A percentile compares a stretch with the other conserved stretches of the same genome.
Evolutionary conservation across 1,140 invertebrate species (phyloP).

Genomic region (Papilio helenus): DNA sequence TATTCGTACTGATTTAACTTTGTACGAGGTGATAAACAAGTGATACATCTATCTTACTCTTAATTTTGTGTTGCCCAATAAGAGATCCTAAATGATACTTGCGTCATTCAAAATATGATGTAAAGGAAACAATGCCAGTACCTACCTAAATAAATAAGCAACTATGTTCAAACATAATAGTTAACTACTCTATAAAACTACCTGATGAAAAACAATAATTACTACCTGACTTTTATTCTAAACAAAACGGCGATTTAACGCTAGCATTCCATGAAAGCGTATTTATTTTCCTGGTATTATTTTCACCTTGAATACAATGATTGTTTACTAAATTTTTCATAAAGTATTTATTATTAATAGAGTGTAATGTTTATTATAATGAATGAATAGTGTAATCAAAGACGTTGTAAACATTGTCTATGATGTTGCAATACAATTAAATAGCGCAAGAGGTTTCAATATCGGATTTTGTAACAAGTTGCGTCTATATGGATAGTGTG

Average conservation of each 20-base stretch:
- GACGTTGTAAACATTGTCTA: neutral
- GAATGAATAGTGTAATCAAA: neutral
- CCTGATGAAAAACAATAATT: neutral
- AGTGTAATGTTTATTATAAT: neutral
- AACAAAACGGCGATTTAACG: neutral
- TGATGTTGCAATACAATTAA: neutral
- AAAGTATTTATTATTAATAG: neutral
- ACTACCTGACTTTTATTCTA: neutral
- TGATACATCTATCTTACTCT: no score
- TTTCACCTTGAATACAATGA: neutral
- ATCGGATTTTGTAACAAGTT: slow-evolving; percentile 10
- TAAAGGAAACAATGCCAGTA: no score
- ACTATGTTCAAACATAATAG: no score
- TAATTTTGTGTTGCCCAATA: no score
- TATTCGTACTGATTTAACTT: neutral
- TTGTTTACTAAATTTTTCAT: neutral
- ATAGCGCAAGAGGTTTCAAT: slow-evolving; percentile 14
- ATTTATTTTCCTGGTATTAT: neutral
- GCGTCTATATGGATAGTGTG: slow-evolving; percentile 5
- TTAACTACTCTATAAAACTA: neutral
- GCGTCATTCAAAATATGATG: no score
- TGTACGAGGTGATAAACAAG: neutral
- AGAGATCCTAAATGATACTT: no score
- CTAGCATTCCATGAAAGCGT: neutral
- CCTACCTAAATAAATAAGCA: no score